Conservation (phyloP, 1,140 invertebrate species). For the Plectrocnemia conspersa region DNA sequence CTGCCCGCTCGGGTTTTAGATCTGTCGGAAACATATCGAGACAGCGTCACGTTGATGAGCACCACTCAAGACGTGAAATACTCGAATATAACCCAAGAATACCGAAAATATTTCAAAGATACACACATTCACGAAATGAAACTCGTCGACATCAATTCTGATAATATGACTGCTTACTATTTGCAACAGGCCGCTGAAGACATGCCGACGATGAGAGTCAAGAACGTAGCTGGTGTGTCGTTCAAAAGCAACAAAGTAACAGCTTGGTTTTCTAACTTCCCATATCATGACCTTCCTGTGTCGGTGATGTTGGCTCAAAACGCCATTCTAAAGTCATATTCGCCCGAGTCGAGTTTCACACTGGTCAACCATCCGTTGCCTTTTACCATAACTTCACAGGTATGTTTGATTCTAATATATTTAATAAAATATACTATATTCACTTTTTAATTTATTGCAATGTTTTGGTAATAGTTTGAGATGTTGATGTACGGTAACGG, state of each 20-base stretch:
- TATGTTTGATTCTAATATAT: slow-evolving; percentile 38
- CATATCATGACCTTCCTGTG: slow-evolving; percentile 65
- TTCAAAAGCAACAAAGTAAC: slow-evolving; percentile 43
- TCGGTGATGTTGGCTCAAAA: slow-evolving; percentile 60
- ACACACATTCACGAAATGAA: slow-evolving; percentile 38
- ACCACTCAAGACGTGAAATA: slow-evolving; percentile 36
- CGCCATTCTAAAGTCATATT: slow-evolving; percentile 51
- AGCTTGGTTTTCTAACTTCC: slow-evolving; percentile 61
- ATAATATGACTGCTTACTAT: slow-evolving; percentile 40
- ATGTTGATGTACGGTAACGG: slow-evolving; percentile 51
- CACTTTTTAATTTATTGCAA: slow-evolving; percentile 5
- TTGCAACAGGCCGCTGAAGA: slow-evolving; percentile 34
- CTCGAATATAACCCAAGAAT: slow-evolving; percentile 38
- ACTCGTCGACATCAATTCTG: slow-evolving; percentile 39
- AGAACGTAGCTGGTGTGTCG: slow-evolving; percentile 50
- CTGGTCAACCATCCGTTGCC: slow-evolving; percentile 68
- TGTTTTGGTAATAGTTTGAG: slow-evolving; percentile 42
- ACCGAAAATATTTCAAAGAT: slow-evolving; percentile 44
- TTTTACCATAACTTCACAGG: slow-evolving; percentile 46
- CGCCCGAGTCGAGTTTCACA: slow-evolving; percentile 48
- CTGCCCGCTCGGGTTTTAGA: slow-evolving; percentile 46
- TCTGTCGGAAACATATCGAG: slow-evolving; percentile 42
- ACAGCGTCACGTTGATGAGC: slow-evolving; percentile 41
- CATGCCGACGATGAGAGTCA: slow-evolving; percentile 40
- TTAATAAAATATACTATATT: not conserved